phyloP scores from a whole-genome alignment of 2,797 vertebrate genomes.

The Podarcis lilfordi region DNA sequence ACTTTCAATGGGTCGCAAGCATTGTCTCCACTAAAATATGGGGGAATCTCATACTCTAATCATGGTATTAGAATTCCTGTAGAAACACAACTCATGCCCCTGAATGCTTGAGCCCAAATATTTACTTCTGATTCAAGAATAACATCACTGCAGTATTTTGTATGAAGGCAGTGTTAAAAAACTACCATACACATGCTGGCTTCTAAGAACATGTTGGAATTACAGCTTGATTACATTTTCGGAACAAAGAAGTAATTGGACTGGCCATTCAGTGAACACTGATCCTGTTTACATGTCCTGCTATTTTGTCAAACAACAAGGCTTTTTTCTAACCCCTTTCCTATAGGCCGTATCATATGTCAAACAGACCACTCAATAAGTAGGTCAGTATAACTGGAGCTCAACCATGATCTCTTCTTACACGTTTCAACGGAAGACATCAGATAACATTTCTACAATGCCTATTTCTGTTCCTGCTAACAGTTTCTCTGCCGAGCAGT shows the following conservation, averaged over 20 bases:
- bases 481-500: constrained; percentile 71
- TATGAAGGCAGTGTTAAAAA: neutral
- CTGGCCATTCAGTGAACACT: neutral
- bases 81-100: neutral
- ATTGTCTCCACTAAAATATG: neutral
- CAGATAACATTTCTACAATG: constrained; percentile 57
- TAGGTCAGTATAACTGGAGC: constrained; percentile 61
- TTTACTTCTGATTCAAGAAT: neutral
- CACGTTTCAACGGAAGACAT: constrained; percentile 60
- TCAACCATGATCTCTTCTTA: constrained; percentile 8
- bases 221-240: neutral
- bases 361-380: constrained; percentile 48
- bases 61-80: neutral
- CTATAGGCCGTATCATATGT: constrained; percentile 54
- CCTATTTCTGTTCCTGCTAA: constrained; percentile 64
- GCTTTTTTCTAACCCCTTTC: constrained; percentile 40
- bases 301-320: neutral
- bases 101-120: neutral
- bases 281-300: neutral
- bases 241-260: neutral
- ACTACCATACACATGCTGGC: neutral
- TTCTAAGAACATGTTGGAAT: neutral
- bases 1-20: neutral
- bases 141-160: neutral
- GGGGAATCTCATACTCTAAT: neutral